Evolutionary conservation across 2,113 vertebrate genomes (phyloP).

Genomic region (Acanthochromis polyacanthus): DNA sequence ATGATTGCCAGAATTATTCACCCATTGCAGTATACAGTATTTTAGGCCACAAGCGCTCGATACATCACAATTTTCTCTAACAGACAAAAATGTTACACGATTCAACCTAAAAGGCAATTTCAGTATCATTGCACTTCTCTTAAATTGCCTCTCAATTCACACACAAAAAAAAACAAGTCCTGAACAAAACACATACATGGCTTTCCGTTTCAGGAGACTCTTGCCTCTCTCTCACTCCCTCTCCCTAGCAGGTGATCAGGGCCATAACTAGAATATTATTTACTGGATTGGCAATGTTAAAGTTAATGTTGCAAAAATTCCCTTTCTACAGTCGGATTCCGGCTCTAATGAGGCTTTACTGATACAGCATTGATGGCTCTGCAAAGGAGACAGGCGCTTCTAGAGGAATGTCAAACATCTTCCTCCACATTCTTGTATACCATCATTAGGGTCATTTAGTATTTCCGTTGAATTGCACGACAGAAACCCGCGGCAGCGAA

Average conservation of each 20-base stretch:
- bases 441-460: conserved; percentile 71
- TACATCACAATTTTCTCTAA: conserved; percentile 26
- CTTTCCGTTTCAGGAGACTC: not conserved
- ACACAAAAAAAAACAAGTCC: conserved; percentile 26
- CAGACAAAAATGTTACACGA: conserved; percentile 22
- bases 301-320: conserved; percentile 91
- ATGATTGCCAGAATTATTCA: conserved; percentile 1
- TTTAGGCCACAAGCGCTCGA: not conserved
- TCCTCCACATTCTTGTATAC: conserved; percentile 70
- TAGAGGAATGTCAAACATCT: conserved; percentile 76
- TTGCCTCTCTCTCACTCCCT: not conserved
- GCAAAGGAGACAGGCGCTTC: conserved; percentile 68
- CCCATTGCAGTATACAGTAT: conserved; percentile 8
- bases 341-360: conserved; percentile 90
- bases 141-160: conserved; percentile 36
- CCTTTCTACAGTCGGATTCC: conserved; percentile 86
- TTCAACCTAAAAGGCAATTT: conserved; percentile 41
- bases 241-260: conserved; percentile 74
- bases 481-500: conserved; percentile 46
- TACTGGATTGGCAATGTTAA: conserved; percentile 88
- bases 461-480: conserved; percentile 50
- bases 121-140: conserved; percentile 47
- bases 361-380: conserved; percentile 86
- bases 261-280: conserved; percentile 88
- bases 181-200: conserved; percentile 13